A percentile compares a stretch with the other conserved stretches of the same genome.
Evolutionary conservation across 2,888 invertebrate genomes (phyloP).

Genomic region (Macrosoma leucophasiata): DNA sequence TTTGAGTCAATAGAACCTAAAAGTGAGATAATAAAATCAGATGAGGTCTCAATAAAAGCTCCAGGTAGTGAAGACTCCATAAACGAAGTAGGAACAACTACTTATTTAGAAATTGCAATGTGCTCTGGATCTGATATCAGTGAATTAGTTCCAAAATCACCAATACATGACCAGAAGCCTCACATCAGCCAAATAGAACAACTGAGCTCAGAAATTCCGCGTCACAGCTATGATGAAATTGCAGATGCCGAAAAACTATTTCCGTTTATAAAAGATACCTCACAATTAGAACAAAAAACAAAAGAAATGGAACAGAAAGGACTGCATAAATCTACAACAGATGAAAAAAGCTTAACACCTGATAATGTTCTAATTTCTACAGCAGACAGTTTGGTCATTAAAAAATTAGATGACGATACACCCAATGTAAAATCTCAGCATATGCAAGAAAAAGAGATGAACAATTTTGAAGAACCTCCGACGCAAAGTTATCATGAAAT

Average conservation of each 20-base stretch:
- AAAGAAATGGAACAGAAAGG: no score
- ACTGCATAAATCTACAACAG: no score
- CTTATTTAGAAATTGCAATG: conserved; percentile 11
- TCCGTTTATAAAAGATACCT: conserved; percentile 25
- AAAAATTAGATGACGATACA: no score
- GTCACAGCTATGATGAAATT: conserved; percentile 37
- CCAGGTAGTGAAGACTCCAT: background rate
- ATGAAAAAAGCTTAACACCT: background rate
- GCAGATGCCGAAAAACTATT: conserved; percentile 38
- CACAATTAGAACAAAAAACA: no score
- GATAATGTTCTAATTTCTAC: background rate
- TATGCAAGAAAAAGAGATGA: no score
- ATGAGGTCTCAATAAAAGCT: no score
- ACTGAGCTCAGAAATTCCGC: conserved; percentile 19
- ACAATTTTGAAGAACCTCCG: conserved; percentile 16
- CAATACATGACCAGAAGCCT: background rate
- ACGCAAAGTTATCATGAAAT: conserved; percentile 27
- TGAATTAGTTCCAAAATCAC: conserved; percentile 2
- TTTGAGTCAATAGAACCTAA: no score
- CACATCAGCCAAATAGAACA: background rate
- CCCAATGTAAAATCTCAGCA: no score
- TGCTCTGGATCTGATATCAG: conserved; percentile 3
- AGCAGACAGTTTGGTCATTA: no score
- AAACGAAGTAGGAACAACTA: conserved; percentile 4
- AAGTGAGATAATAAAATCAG: no score